Evolutionary conservation across 2,888 invertebrate genomes (phyloP).

Genomic region (Bembecia ichneumoniformis): DNA sequence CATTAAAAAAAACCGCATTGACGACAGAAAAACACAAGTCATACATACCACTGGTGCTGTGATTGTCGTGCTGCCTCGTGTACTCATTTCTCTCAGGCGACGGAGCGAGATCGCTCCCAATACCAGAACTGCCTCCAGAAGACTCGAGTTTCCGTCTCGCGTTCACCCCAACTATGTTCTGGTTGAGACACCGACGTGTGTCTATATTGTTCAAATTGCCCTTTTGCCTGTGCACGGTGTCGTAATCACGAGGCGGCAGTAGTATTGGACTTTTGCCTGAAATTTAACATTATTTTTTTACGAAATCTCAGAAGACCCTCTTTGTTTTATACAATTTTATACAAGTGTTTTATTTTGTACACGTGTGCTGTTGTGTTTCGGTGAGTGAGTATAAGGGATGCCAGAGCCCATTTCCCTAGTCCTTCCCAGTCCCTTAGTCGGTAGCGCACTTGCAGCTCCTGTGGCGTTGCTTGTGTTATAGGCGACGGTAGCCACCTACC

Average conservation of each 20-base stretch:
- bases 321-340: too few species aligned
- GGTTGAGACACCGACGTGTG: constrained; percentile 76
- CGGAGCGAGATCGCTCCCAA: constrained; percentile 90
- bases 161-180: constrained; percentile 74
- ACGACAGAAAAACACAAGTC: too few species aligned
- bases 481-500: too few species aligned
- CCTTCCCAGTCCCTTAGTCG: too few species aligned
- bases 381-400: too few species aligned
- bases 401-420: too few species aligned
- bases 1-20: too few species aligned
- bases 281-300: constrained; percentile 6
- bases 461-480: too few species aligned
- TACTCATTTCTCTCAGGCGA: constrained; percentile 78
- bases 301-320: too few species aligned
- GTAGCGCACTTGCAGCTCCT: too few species aligned
- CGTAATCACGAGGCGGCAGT: constrained; percentile 94
- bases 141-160: constrained; percentile 71
- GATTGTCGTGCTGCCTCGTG: constrained; percentile 66
- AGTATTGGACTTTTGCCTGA: constrained; percentile 80
- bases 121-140: constrained; percentile 89
- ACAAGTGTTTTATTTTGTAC: too few species aligned
- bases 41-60: constrained; percentile 75
- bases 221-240: constrained; percentile 85
- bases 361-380: too few species aligned
- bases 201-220: constrained; percentile 62